A percentile compares a stretch with the other conserved stretches of the same genome.
These are phyloP conservation scores for Thamnaconus septentrionalis DNA, from an alignment of 2,113 vertebrate species.

Conservation along the genomic window DNA sequence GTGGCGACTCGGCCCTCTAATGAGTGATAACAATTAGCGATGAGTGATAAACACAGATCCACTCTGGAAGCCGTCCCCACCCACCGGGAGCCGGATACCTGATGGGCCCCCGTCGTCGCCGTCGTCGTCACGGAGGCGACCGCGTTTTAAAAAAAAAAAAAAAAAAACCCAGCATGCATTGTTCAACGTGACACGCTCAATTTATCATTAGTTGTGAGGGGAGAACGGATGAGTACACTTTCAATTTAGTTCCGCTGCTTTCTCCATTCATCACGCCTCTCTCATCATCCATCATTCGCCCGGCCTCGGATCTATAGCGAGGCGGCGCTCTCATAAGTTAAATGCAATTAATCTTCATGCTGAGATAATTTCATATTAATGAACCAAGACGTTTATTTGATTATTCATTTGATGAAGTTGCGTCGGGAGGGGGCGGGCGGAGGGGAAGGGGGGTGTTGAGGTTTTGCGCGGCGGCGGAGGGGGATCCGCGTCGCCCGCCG, in stretches of 20 bases:
- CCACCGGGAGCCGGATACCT: neutral
- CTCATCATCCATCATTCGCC: slow-evolving; percentile 93
- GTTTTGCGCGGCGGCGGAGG: slow-evolving; percentile 17
- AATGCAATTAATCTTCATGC: slow-evolving; percentile 98
- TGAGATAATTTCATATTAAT: slow-evolving; percentile 95
- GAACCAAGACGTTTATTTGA: slow-evolving; percentile 82
- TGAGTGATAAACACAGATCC: neutral
- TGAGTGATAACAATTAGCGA: neutral
- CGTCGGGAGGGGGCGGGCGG: slow-evolving; percentile 70
- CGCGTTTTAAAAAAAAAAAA: neutral
- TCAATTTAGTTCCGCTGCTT: slow-evolving; percentile 98
- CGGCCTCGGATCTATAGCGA: slow-evolving; percentile 80
- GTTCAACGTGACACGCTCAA: slow-evolving; percentile 97
- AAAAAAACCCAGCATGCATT: slow-evolving; percentile 78
- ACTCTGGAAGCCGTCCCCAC: slow-evolving; percentile 23
- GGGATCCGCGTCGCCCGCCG: slow-evolving; percentile 57
- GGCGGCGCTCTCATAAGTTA: slow-evolving; percentile 90
- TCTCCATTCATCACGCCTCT: slow-evolving; percentile 93
- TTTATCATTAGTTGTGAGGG: slow-evolving; percentile 99
- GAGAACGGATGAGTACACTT: slow-evolving; percentile 99
- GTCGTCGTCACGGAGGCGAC: neutral
- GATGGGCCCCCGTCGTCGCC: neutral
- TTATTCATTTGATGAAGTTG: slow-evolving; percentile 87
- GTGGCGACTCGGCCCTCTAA: neutral
- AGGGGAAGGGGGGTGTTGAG: slow-evolving; percentile 51